These are phyloP conservation scores for Anabas testudineus DNA, from an alignment of 2,797 vertebrate genomes.

Conservation along the genomic window DNA sequence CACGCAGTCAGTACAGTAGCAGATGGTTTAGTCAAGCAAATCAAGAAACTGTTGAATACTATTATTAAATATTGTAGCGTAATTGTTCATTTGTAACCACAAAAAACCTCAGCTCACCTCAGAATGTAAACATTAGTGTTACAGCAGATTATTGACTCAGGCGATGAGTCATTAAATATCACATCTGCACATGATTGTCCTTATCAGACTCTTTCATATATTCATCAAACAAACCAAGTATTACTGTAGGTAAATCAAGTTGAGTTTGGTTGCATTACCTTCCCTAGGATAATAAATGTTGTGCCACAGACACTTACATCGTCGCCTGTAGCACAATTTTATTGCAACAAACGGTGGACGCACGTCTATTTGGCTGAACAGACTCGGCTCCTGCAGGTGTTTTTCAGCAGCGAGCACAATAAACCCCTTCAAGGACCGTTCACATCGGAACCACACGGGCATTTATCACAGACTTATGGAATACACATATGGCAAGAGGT, in stretches of 20 bases:
- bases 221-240: slow-evolving; percentile 12
- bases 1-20: neutral
- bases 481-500: slow-evolving; percentile 44
- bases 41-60: neutral
- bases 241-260: slow-evolving; percentile 16
- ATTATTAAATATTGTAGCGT: neutral
- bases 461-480: slow-evolving; percentile 56
- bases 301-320: slow-evolving; percentile 51
- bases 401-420: slow-evolving; percentile 41
- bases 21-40: slow-evolving; percentile 1
- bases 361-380: slow-evolving; percentile 45
- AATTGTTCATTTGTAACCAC: neutral
- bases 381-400: slow-evolving; percentile 29
- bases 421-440: slow-evolving; percentile 35
- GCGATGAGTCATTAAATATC: neutral
- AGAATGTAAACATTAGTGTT: neutral
- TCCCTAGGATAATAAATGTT: slow-evolving; percentile 53
- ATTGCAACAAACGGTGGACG: slow-evolving; percentile 38
- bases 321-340: slow-evolving; percentile 37
- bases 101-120: neutral
- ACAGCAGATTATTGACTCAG: neutral
- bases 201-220: no score
- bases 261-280: neutral
- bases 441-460: slow-evolving; percentile 31
- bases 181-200: neutral